Evolutionary conservation across 2,797 vertebrate genomes (phyloP).

Genomic region (Champsocephalus esox): DNA sequence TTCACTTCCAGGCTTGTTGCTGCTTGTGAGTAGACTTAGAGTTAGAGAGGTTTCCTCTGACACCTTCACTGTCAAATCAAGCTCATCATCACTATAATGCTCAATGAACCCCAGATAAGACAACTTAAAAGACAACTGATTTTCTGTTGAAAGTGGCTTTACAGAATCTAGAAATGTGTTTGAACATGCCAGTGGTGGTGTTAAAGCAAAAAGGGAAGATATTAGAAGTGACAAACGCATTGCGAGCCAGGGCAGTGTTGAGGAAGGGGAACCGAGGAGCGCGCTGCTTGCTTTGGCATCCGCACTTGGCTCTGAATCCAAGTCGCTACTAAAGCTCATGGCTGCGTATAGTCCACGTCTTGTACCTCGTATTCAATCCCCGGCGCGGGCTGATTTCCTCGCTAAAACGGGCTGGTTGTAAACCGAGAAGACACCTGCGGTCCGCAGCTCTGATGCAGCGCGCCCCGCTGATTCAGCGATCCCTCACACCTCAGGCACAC

Average conservation of each 20-base stretch:
- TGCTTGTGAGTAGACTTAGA: conserved; percentile 35
- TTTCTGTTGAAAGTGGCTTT: background rate
- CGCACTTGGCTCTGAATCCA: conserved; percentile 44
- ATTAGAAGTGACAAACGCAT: conserved; percentile 65
- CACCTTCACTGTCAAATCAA: conserved; percentile 34
- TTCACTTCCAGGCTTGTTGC: conserved; percentile 52
- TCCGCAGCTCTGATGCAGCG: conserved; percentile 41
- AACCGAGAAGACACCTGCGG: conserved; percentile 67
- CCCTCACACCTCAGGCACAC: conserved; percentile 24
- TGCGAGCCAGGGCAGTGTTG: conserved; percentile 46
- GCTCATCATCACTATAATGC: background rate
- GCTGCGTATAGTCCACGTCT: conserved; percentile 51
- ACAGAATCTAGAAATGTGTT: background rate
- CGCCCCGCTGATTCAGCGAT: conserved; percentile 38
- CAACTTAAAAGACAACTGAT: background rate
- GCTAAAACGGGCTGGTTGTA: conserved; percentile 40
- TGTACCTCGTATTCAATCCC: conserved; percentile 54
- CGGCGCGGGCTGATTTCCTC: conserved; percentile 41
- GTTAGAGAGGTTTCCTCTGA: conserved; percentile 41
- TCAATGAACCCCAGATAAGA: background rate
- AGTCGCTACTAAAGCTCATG: conserved; percentile 64
- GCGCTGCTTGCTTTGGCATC: conserved; percentile 74
- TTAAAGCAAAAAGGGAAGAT: conserved; percentile 53
- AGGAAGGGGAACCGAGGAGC: conserved; percentile 57
- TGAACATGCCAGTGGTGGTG: conserved; percentile 31